Conservation (phyloP, 2,888 invertebrate species). For the Zygaena filipendulae region DNA sequence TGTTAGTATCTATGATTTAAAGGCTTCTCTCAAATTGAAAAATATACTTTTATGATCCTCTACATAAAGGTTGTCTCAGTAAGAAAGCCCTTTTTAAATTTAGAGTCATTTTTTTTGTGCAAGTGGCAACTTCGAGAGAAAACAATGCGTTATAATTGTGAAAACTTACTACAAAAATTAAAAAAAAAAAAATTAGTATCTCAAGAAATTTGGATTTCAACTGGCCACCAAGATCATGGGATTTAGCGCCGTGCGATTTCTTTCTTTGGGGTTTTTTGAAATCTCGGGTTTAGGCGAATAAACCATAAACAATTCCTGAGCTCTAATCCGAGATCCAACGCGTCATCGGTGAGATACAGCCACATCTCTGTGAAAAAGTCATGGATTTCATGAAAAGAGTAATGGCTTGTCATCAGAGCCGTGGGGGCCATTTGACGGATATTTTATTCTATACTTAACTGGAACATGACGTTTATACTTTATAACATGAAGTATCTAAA, state of each 20-base stretch:
- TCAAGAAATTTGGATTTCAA: background rate
- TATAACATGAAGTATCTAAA: constrained; percentile 6
- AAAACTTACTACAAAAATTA: too few relatives aligned
- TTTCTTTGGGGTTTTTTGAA: constrained; percentile 10
- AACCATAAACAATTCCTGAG: constrained; percentile 13
- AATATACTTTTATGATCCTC: too few relatives aligned
- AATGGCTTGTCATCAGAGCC: constrained; percentile 10
- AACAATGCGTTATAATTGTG: too few relatives aligned
- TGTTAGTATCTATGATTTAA: too few relatives aligned
- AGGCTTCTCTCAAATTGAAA: too few relatives aligned
- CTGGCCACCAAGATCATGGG: background rate
- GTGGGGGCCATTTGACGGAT: constrained; percentile 8
- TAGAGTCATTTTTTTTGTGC: too few relatives aligned
- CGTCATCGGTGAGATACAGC: constrained; percentile 14
- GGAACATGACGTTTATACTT: constrained; percentile 16
- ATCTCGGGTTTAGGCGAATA: constrained; percentile 12
- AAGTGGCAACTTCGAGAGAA: too few relatives aligned
- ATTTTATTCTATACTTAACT: constrained; percentile 10
- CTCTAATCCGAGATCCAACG: constrained; percentile 11
- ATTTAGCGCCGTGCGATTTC: constrained; percentile 6
- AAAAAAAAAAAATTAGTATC: too few relatives aligned
- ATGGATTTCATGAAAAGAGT: constrained; percentile 7
- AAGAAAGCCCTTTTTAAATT: too few relatives aligned
- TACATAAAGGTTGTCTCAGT: too few relatives aligned
- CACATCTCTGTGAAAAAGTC: constrained; percentile 10